phyloP scores from a whole-genome alignment of 2,797 vertebrate genomes.

The Sciurus carolinensis region DNA sequence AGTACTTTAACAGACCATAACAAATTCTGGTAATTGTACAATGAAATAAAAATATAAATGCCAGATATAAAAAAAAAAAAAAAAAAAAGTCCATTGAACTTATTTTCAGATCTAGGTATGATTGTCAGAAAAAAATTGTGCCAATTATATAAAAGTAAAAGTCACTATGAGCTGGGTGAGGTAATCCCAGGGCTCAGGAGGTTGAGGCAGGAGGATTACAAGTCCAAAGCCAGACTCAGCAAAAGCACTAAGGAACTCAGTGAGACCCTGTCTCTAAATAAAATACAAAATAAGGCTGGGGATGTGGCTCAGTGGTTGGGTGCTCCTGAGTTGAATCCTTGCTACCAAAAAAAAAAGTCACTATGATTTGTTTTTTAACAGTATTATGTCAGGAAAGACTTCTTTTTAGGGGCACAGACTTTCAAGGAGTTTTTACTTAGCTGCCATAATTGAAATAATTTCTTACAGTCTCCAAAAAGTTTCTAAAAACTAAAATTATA shows the following conservation, averaged over 20 bases:
- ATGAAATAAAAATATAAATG: too few relatives aligned
- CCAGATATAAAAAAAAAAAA: not conserved
- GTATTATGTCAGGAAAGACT: conserved; percentile 40
- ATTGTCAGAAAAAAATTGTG: conserved; percentile 24
- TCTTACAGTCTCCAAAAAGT: not conserved
- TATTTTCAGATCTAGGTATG: conserved; percentile 54
- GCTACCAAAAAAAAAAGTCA: not conserved
- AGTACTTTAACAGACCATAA: too few relatives aligned
- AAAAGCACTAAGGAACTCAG: too few relatives aligned
- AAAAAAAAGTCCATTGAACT: conserved; percentile 15
- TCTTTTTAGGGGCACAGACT: conserved; percentile 42
- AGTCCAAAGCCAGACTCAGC: too few relatives aligned
- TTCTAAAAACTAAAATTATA: conserved; percentile 47
- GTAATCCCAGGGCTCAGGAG: too few relatives aligned
- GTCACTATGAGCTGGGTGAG: too few relatives aligned
- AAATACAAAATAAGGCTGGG: too few relatives aligned
- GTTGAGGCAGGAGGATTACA: too few relatives aligned
- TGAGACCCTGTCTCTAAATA: too few relatives aligned
- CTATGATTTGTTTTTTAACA: not conserved
- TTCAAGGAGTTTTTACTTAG: conserved; percentile 56
- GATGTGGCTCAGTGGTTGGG: too few relatives aligned
- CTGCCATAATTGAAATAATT: conserved; percentile 42
- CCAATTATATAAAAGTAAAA: conserved; percentile 35
- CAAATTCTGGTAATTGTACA: too few relatives aligned
- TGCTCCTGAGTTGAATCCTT: too few relatives aligned